Evolutionary conservation across 2,113 vertebrate genomes (phyloP).

Genomic region (Pseudopipra pipra): DNA sequence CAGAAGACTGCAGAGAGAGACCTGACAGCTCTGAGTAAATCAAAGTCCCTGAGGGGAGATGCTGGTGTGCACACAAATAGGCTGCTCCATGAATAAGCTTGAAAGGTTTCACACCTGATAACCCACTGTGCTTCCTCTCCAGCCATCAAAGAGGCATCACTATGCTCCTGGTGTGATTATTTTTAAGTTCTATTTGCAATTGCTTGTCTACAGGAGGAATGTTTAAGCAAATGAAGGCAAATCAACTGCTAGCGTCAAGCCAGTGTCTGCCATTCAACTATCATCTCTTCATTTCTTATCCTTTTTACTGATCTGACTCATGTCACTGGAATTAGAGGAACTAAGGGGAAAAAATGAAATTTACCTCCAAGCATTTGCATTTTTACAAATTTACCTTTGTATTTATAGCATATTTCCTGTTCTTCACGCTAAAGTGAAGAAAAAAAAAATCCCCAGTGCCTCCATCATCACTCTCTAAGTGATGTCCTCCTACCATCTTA

Average conservation of each 20-base stretch:
- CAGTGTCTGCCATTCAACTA: background rate
- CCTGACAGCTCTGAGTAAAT: background rate
- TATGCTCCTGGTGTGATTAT: background rate
- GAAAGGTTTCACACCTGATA: background rate
- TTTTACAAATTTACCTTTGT: background rate
- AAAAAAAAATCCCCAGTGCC: background rate
- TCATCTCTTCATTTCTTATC: background rate
- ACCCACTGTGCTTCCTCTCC: background rate
- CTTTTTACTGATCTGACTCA: background rate
- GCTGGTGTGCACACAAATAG: background rate
- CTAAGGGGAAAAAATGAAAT: background rate
- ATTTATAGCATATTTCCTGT: background rate
- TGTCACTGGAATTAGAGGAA: background rate
- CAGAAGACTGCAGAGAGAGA: background rate
- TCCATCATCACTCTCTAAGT: background rate
- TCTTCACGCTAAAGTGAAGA: no score
- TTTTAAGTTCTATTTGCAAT: background rate
- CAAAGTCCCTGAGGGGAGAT: background rate
- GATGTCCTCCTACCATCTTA: background rate
- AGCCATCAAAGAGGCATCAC: background rate
- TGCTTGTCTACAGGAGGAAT: background rate
- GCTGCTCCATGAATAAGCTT: background rate
- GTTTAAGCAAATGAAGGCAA: background rate
- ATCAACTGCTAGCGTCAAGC: background rate
- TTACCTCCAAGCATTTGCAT: fast-evolving